phyloP scores from a whole-genome alignment of 2,888 invertebrate species.

The Drosophila aldrichi region DNA sequence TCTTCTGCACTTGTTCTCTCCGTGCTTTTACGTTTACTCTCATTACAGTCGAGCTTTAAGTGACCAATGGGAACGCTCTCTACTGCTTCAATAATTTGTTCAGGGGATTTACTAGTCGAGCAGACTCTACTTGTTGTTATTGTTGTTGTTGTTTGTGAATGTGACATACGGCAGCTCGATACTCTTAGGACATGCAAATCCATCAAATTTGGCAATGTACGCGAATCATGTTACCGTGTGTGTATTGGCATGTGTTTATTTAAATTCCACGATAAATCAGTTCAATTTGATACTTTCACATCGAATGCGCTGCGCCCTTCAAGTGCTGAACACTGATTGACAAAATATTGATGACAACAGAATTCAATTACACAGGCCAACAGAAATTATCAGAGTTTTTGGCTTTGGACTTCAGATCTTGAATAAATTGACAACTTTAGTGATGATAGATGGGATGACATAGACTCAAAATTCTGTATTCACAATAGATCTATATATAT shows the following conservation, averaged over 20 bases:
- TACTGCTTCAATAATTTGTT: no score
- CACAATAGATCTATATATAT: no score
- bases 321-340: not conserved
- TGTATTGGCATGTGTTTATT: constrained; percentile 26
- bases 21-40: no score
- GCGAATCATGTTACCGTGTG: constrained; percentile 29
- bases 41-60: no score
- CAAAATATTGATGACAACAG: not conserved
- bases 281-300: constrained; percentile 46
- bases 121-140: no score
- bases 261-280: constrained; percentile 55
- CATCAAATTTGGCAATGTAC: constrained; percentile 52
- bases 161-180: constrained; percentile 34
- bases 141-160: constrained; percentile 36
- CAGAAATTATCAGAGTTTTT: not conserved
- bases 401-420: no score
- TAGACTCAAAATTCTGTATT: no score
- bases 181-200: constrained; percentile 53
- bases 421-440: not conserved
- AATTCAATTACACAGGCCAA: not conserved
- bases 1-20: no score
- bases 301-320: constrained; percentile 12
- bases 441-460: no score
- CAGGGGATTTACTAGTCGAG: no score
- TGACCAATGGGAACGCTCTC: no score